Base-by-base conservation (phyloP, 2,888 invertebrate genomes). In the Thera britannica region DNA sequence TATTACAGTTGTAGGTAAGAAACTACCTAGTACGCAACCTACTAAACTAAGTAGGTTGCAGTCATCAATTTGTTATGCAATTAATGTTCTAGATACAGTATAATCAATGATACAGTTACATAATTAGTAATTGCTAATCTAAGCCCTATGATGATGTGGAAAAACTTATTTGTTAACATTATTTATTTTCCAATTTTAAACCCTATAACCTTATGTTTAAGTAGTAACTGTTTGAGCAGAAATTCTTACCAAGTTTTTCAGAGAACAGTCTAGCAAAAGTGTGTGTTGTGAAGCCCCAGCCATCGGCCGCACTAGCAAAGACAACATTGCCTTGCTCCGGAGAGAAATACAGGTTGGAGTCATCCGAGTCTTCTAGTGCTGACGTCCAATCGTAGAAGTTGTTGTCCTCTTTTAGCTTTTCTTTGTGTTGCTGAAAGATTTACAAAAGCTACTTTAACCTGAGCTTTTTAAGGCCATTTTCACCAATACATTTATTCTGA, bases 281-380 rank as follows among this genome's bases (percentile, higher is more conserved):
- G 44, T 95, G 94, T 1, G 97, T 94, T 9, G 97, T 96, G 90
- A 95, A 95, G 11, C 94, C 94, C 99, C 99, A 99, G 6, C 99
- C 98, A 90, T 99, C 99, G 8, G 97, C 95, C 12, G 99, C 99
- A 83, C 99, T 98, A 1, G 98, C 97, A 93, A 99, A 99, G 4
- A 99, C 95, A 0, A 99, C 99, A 94, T 99, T 99, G 12, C 98
- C 98, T 78, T 95, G 95, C 76, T 97, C 97, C 0, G 99, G 99
- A 0, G 97, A 96, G 87, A 99, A 99, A 86, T 98, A 98, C n/a
- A 98, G 90, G 65, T 95, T 94, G 0, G 98, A 97, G 85, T 98
- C 98, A 87, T 98, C 98, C 0, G 95, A 92, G 69, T 97, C 96
- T 81, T 98, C 98, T 48, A 98, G 85, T 2, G 96, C 97, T 0